phyloP scores from a whole-genome alignment of 1,140 invertebrate species.

The Hylyphantes graminicola region DNA sequence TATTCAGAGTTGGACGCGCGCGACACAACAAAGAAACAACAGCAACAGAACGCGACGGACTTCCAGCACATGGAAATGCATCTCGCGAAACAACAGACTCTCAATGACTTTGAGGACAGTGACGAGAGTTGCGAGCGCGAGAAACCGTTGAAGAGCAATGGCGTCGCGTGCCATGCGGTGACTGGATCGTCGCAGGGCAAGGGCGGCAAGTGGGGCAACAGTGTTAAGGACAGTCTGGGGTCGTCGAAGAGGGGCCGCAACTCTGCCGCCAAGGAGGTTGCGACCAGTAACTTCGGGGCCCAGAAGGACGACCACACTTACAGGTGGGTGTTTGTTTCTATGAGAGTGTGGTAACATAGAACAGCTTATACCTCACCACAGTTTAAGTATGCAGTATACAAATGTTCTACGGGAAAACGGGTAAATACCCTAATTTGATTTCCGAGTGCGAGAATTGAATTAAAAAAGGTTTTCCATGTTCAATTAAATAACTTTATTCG shows the following conservation, averaged over 20 bases:
- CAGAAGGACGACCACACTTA: constrained; percentile 75
- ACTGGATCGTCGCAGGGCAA: constrained; percentile 41
- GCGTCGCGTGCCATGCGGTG: constrained; percentile 39
- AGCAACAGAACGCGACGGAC: constrained; percentile 55
- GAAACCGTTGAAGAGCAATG: constrained; percentile 55
- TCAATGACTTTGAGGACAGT: constrained; percentile 72
- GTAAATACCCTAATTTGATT: too few relatives aligned
- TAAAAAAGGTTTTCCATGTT: too few relatives aligned
- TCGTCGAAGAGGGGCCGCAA: constrained; percentile 70
- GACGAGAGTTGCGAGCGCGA: constrained; percentile 60
- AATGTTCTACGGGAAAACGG: too few relatives aligned
- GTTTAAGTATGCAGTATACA: too few relatives aligned
- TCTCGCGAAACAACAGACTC: constrained; percentile 61
- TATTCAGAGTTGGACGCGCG: constrained; percentile 55
- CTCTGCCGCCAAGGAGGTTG: constrained; percentile 69
- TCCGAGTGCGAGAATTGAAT: too few relatives aligned
- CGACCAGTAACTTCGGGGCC: constrained; percentile 63
- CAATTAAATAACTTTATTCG: too few relatives aligned
- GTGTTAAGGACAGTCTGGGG: constrained; percentile 65
- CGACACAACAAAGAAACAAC: constrained; percentile 47
- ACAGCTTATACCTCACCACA: too few relatives aligned
- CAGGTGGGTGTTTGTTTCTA: constrained; percentile 66
- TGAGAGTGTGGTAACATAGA: too few relatives aligned
- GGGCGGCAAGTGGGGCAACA: constrained; percentile 51
- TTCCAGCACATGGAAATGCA: constrained; percentile 64